A percentile compares a stretch with the other conserved stretches of the same genome.
These are phyloP conservation scores for Drosophila albomicans DNA, from an alignment of 1,140 invertebrate species.

Conservation along the genomic window DNA sequence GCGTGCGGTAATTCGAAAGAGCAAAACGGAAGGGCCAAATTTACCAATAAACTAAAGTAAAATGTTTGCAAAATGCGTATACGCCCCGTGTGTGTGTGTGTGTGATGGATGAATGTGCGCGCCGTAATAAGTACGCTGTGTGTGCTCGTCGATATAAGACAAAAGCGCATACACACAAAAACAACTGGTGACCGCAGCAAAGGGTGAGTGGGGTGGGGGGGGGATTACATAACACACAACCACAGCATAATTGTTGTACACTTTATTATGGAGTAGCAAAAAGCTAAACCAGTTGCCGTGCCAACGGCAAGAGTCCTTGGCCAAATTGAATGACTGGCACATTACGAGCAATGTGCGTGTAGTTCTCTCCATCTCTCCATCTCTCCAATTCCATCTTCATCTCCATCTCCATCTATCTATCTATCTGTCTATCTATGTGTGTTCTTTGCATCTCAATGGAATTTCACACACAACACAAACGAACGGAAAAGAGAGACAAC, in stretches of 20 bases:
- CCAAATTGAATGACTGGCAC: slow-evolving; percentile 72
- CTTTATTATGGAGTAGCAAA: slow-evolving; percentile 51
- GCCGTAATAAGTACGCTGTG: slow-evolving; percentile 1
- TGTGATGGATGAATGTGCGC: slow-evolving; percentile 6
- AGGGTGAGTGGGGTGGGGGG: background rate
- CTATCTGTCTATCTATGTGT: slow-evolving; percentile 10
- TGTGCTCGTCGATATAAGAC: slow-evolving; percentile 12
- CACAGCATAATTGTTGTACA: slow-evolving; percentile 70
- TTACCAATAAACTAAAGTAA: slow-evolving; percentile 37
- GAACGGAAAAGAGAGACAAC: too few species aligned
- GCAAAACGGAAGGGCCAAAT: background rate
- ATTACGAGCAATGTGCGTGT: slow-evolving; percentile 9
- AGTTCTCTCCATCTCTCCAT: background rate
- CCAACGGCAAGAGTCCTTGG: background rate
- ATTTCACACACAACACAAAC: slow-evolving; percentile 33
- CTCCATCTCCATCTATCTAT: slow-evolving; percentile 19
- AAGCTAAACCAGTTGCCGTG: slow-evolving; percentile 1
- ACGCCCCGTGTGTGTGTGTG: background rate
- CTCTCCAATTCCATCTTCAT: too few species aligned
- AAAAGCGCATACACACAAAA: background rate
- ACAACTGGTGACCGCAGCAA: slow-evolving; percentile 26
- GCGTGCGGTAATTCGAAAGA: too few species aligned
- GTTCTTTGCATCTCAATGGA: slow-evolving; percentile 27
- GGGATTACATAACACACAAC: slow-evolving; percentile 32
- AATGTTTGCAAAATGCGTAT: slow-evolving; percentile 41